Base-by-base conservation (phyloP, 2,888 invertebrate genomes). In the Orthosia gothica region DNA sequence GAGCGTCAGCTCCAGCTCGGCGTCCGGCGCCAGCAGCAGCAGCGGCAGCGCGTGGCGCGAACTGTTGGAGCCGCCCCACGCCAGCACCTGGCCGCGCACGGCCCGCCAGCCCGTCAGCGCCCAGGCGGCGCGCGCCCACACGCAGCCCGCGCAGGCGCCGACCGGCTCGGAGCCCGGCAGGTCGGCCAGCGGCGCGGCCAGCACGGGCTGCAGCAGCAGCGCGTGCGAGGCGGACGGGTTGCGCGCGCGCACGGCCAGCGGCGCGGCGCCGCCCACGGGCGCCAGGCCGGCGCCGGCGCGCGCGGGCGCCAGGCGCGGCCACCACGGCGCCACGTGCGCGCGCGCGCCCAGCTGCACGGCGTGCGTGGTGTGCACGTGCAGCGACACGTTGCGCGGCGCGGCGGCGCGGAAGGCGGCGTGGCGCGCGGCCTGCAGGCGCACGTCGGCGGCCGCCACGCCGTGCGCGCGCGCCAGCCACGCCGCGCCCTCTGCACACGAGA, bases 331-430 rank as follows among this genome's bases (percentile, higher is more conserved):
- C 69, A 79, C 84, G 79, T 40, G 82, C 86, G 63, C 64, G 54
- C 90, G 92, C 77, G 81, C 50, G 76, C 87, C 90, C 74, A 88
- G 80, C 61, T 58, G 72, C 74, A 82, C 78, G 73, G 90, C 92
- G 94, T 98, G 98, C 64, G 97, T 97, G 5, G 99, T 99, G 93
- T 98, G 98, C 89, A 99, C 91, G 79, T 97, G 97, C 90, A 98
- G 97, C 32, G 98, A 97, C 67, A 98, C 94, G 93, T 98, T 98
- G 88, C 47, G 97, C 81, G 91, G 93, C 84, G 93, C 83, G 95
- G 58, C 23, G 57, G 74, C 76, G 61, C 68, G 83, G 74, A 72
- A 79, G 69, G 72, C 82, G 67, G 79, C 73, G 82, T 82, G 74
- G 68, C 87, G 80, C 78, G 66, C 79, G 70, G 15, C 40, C 58